Evolutionary conservation across 2,888 invertebrate species (phyloP).

Genomic region (Byasa hedistus): DNA sequence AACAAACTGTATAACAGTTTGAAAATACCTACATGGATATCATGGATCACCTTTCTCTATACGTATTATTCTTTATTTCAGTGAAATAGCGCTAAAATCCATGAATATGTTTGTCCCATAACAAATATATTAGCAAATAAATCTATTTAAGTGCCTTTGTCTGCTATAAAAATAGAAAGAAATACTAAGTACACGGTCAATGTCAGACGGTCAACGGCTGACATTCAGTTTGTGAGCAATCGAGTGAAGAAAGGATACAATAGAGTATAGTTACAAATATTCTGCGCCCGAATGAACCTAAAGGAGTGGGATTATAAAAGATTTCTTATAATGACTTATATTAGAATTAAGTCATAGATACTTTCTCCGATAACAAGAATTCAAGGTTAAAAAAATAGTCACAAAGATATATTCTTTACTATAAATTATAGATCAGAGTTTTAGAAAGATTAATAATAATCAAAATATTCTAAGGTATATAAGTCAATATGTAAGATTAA

Average conservation of each 20-base stretch:
- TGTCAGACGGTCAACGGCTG: constrained; percentile 15
- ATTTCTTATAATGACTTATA: not conserved
- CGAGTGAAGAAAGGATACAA: not conserved
- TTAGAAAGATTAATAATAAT: too few relatives aligned
- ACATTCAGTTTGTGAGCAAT: constrained; percentile 8
- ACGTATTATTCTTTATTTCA: not conserved
- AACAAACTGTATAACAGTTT: too few relatives aligned
- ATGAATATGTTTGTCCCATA: not conserved
- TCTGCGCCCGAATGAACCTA: not conserved
- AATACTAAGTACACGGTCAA: constrained; percentile 1
- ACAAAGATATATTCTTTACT: too few relatives aligned
- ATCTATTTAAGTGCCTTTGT: constrained; percentile 18
- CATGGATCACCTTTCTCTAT: too few relatives aligned
- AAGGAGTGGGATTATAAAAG: not conserved
- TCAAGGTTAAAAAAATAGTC: too few relatives aligned
- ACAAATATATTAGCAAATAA: constrained; percentile 3
- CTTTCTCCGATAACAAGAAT: too few relatives aligned
- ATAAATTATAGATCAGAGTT: too few relatives aligned
- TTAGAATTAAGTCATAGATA: not conserved
- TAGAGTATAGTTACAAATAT: not conserved
- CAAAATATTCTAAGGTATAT: too few relatives aligned
- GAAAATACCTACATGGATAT: too few relatives aligned
- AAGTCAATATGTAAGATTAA: too few relatives aligned
- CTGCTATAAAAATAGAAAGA: not conserved
- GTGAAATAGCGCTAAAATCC: constrained; percentile 1